Percentiles rank a stretch among this genome's conserved stretches.
These are phyloP conservation scores for Brachirus orientalis DNA, from an alignment of 2,113 vertebrate species.

Conservation along the genomic window DNA sequence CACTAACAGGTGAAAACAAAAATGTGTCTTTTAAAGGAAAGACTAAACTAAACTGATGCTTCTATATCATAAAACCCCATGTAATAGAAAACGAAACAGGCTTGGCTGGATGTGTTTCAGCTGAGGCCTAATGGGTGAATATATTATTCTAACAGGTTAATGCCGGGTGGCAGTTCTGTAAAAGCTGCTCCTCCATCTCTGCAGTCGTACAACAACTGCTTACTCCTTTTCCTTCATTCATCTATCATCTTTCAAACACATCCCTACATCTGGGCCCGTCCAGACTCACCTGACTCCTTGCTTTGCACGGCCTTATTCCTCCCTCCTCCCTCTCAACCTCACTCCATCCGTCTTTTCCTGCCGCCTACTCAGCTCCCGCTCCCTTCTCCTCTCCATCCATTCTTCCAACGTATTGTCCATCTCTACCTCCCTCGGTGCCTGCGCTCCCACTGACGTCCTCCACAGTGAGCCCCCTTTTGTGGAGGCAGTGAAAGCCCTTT, in stretches of 20 bases:
- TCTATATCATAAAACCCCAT: constrained; percentile 41
- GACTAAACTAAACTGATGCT: constrained; percentile 51
- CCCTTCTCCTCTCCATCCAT: not conserved
- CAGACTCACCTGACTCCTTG: constrained; percentile 54
- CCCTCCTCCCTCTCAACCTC: not conserved
- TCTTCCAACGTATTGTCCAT: constrained; percentile 20
- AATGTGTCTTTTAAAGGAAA: constrained; percentile 23
- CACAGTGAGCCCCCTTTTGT: constrained; percentile 52
- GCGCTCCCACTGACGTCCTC: constrained; percentile 11
- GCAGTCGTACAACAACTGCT: constrained; percentile 48
- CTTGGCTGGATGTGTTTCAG: constrained; percentile 75
- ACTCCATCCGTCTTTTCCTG: constrained; percentile 36
- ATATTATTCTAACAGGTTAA: constrained; percentile 73
- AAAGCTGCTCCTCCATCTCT: constrained; percentile 48
- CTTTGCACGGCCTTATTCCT: too few relatives aligned
- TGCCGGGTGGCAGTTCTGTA: constrained; percentile 59
- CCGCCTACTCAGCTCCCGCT: not conserved
- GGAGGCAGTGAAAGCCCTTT: too few relatives aligned
- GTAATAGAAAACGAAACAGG: constrained; percentile 76
- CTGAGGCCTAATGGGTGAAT: constrained; percentile 67
- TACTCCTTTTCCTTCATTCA: constrained; percentile 32
- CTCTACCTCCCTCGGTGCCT: constrained; percentile 32
- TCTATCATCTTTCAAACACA: constrained; percentile 38
- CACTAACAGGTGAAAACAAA: constrained; percentile 19
- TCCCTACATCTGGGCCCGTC: constrained; percentile 28